Conservation (phyloP, 2,797 vertebrate species). For the Pteropus rufus region DNA sequence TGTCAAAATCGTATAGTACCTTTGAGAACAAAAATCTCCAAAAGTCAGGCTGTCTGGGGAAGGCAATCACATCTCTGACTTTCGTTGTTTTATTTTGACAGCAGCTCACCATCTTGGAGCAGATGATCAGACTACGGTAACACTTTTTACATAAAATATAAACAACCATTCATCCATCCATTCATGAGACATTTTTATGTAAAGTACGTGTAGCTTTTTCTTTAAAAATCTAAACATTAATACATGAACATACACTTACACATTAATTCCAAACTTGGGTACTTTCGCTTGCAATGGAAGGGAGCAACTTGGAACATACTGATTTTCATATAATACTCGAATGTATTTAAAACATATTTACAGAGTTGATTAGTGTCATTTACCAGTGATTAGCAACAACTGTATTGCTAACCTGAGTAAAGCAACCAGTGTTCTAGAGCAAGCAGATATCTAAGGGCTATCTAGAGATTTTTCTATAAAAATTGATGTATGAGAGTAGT, state of each 20-base stretch:
- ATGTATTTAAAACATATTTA: not conserved
- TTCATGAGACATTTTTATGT: not conserved
- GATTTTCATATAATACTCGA: not conserved
- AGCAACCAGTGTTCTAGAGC: not conserved
- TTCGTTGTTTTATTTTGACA: constrained; percentile 43
- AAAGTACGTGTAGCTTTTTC: not conserved
- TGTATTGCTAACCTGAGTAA: not conserved
- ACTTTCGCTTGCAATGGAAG: not conserved
- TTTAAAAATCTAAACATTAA: not conserved
- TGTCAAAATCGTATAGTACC: constrained; percentile 35
- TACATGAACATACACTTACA: not conserved
- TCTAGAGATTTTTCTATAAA: not conserved
- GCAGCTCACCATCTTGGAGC: not conserved
- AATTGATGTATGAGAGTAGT: not conserved
- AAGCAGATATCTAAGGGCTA: not conserved
- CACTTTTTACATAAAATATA: not conserved
- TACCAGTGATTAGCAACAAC: not conserved
- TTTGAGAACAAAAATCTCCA: constrained; percentile 64
- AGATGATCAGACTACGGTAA: not conserved
- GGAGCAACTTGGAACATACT: not conserved
- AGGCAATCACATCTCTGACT: constrained; percentile 38
- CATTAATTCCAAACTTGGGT: not conserved
- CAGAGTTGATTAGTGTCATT: not conserved
- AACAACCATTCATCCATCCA: not conserved
- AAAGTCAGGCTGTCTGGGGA: constrained; percentile 43